Conservation (phyloP, 2,113 vertebrate species). For the Cichladusa arquata region DNA sequence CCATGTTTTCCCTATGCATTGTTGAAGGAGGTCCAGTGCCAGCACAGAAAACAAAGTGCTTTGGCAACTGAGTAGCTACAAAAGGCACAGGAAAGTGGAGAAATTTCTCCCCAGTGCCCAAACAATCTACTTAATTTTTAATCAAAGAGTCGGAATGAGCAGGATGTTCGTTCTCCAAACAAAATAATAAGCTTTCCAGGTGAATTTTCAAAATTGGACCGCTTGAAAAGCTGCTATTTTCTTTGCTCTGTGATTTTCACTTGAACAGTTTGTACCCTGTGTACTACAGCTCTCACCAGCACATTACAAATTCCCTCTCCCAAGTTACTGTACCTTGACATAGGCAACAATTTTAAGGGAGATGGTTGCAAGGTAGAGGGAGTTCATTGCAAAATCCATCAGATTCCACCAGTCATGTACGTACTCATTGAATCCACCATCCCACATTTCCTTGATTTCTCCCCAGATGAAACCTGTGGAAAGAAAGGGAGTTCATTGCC, state of each 20-base stretch:
- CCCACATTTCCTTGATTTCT: constrained; percentile 99
- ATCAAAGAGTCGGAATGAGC: not conserved
- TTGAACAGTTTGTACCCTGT: not conserved
- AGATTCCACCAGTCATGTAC: constrained; percentile 98
- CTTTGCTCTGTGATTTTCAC: not conserved
- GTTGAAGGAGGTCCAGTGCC: not conserved
- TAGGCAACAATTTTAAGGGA: constrained; percentile 96
- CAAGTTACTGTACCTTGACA: constrained; percentile 83
- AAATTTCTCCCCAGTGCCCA: not conserved
- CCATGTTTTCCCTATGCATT: not conserved
- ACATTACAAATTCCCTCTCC: not conserved
- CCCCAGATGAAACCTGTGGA: constrained; percentile 94
- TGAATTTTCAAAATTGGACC: not conserved
- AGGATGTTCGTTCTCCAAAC: not conserved
- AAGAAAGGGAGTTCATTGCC: constrained; percentile 7
- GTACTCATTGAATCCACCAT: constrained; percentile 94
- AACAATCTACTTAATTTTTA: not conserved
- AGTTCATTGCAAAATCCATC: constrained; percentile 99
- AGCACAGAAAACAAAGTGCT: not conserved
- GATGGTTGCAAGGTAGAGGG: constrained; percentile 93
- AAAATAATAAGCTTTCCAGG: not conserved
- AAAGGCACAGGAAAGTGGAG: not conserved
- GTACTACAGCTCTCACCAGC: not conserved
- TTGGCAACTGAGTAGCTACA: not conserved
- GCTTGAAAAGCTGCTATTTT: not conserved